A percentile compares a stretch with the other conserved stretches of the same genome.
Conservation (phyloP, 2,113 vertebrate genomes). For the Python bivittatus region DNA sequence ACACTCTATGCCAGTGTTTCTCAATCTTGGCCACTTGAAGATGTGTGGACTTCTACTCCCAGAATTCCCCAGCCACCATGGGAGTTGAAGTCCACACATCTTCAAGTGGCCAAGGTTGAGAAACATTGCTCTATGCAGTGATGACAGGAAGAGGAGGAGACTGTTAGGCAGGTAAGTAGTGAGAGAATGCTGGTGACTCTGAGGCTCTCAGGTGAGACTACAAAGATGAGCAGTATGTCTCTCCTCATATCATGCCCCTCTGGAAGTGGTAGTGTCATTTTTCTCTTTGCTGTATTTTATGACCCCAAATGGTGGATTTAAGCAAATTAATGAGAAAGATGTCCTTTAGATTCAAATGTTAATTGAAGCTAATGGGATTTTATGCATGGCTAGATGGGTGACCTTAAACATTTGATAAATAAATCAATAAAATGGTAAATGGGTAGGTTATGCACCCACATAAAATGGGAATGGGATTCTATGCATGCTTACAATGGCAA, state of each 20-base stretch:
- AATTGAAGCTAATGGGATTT: not conserved
- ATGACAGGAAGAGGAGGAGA: not conserved
- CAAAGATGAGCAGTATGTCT: not conserved
- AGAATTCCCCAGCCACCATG: no score
- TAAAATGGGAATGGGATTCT: not conserved
- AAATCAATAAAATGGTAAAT: not conserved
- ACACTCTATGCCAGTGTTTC: no score
- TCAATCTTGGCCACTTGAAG: no score
- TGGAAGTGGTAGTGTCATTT: not conserved
- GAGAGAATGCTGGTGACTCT: not conserved
- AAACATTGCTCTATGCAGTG: no score
- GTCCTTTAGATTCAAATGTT: not conserved
- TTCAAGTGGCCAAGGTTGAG: no score
- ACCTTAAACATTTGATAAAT: not conserved
- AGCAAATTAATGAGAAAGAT: not conserved
- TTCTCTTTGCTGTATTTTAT: not conserved
- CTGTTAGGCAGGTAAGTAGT: not conserved
- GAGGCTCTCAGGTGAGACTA: not conserved
- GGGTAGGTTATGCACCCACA: not conserved
- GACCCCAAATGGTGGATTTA: not conserved
- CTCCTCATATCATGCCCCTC: not conserved
- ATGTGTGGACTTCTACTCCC: no score
- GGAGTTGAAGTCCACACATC: no score
- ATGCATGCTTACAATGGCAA: not conserved
- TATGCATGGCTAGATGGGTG: not conserved